A percentile compares a stretch with the other conserved stretches of the same genome.
These are phyloP conservation scores for Meghimatium bilineatum DNA, from an alignment of 2,888 invertebrate genomes.

Conservation along the genomic window DNA sequence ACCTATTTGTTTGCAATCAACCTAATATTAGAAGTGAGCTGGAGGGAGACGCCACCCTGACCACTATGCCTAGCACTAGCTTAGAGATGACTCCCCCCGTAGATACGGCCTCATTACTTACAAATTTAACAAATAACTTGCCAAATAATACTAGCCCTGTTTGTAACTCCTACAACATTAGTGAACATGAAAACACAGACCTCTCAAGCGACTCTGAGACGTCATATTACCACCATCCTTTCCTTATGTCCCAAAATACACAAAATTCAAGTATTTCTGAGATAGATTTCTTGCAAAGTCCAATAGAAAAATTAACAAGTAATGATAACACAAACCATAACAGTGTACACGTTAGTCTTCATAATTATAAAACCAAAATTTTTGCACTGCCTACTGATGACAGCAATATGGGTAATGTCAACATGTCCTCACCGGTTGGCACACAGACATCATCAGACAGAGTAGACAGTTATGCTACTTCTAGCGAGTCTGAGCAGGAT, in stretches of 20 bases:
- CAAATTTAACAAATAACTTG: not conserved
- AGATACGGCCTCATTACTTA: no score
- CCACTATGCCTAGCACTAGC: not conserved
- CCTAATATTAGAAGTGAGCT: not conserved
- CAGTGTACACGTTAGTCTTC: no score
- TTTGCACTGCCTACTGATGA: not conserved
- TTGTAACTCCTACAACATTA: no score
- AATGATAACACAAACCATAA: not conserved
- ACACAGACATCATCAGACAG: not conserved
- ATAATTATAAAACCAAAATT: not conserved
- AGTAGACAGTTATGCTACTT: not conserved
- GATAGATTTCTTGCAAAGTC: slow-evolving; percentile 1
- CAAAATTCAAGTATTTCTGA: not conserved
- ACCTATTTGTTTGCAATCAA: not conserved
- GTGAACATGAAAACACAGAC: not conserved
- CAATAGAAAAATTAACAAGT: not conserved
- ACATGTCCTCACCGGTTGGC: not conserved
- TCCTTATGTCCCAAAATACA: not conserved
- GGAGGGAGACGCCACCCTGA: not conserved
- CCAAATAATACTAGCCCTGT: no score
- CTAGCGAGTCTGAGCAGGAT: not conserved
- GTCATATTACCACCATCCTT: not conserved
- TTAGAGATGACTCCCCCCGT: not conserved
- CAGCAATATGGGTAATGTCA: not conserved
- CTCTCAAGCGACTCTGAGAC: not conserved